phyloP scores from a whole-genome alignment of 2,113 vertebrate species.

The Colius striatus region DNA sequence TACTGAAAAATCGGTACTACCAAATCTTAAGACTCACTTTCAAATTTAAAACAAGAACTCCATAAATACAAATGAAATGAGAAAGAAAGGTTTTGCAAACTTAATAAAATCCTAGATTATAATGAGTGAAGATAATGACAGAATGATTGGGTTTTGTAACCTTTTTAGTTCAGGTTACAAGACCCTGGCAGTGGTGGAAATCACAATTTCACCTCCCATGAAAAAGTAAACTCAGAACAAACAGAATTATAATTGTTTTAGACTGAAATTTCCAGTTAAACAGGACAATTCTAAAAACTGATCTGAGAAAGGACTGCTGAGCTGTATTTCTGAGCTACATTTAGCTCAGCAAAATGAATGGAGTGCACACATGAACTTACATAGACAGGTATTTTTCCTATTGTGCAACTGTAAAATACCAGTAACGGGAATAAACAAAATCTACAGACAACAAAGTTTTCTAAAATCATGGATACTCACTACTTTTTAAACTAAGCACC shows the following conservation, averaged over 20 bases:
- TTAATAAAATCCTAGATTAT: neutral
- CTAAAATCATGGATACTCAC: neutral
- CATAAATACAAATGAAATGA: neutral
- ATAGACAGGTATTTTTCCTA: neutral
- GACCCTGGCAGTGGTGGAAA: neutral
- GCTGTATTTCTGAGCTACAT: neutral
- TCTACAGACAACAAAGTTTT: neutral
- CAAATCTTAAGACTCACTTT: neutral
- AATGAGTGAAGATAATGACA: neutral
- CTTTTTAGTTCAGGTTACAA: neutral
- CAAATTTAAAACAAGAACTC: neutral
- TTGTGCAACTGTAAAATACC: neutral
- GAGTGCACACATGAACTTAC: neutral
- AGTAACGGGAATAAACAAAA: neutral
- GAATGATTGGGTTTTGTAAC: neutral
- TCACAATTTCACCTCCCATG: neutral
- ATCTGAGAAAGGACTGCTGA: neutral
- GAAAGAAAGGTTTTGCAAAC: neutral
- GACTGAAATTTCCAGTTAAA: neutral
- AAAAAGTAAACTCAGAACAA: neutral
- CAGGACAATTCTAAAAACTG: neutral
- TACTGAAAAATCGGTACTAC: neutral
- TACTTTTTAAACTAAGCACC: neutral
- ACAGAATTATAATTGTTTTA: neutral
- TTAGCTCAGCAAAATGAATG: neutral